Conservation (phyloP, 1,140 invertebrate species). For the Cardiocondyla obscurior region DNA sequence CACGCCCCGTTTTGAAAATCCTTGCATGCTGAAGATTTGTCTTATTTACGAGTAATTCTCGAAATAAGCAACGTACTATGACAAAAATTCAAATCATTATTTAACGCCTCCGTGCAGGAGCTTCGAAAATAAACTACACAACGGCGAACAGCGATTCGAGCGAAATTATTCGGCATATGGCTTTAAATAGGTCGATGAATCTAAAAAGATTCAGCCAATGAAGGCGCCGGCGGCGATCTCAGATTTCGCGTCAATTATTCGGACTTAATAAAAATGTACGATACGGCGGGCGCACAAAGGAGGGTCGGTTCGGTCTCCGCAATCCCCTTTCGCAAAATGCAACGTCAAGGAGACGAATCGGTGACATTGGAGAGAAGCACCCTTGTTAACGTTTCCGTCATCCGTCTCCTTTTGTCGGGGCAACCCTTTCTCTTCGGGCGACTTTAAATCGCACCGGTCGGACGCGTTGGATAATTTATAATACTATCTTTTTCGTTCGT, state of each 20-base stretch:
- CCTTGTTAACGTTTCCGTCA: conserved; percentile 70
- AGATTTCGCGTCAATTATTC: conserved; percentile 67
- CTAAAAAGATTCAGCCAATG: conserved; percentile 58
- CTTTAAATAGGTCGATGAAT: conserved; percentile 58
- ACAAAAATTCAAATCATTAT: conserved; percentile 8
- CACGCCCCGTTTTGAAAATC: neutral
- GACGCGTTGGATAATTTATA: conserved; percentile 43
- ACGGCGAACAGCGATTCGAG: neutral
- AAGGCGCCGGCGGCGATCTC: conserved; percentile 66
- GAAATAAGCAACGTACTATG: neutral
- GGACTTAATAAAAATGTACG: conserved; percentile 70
- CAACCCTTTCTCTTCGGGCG: conserved; percentile 55
- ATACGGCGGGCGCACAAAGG: conserved; percentile 58
- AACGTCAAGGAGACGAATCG: conserved; percentile 68
- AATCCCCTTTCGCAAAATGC: conserved; percentile 47
- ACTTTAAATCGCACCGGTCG: conserved; percentile 40
- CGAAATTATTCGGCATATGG: conserved; percentile 67
- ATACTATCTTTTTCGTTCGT: conserved; percentile 6
- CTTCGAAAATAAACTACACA: neutral
- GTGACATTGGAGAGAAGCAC: conserved; percentile 49
- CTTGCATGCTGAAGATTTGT: neutral
- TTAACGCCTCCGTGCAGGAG: neutral
- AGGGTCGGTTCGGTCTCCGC: conserved; percentile 30
- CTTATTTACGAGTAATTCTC: neutral
- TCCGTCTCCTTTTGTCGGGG: conserved; percentile 64